Base-by-base conservation (phyloP, 2,113 vertebrate genomes). In the Vireo altiloquus region DNA sequence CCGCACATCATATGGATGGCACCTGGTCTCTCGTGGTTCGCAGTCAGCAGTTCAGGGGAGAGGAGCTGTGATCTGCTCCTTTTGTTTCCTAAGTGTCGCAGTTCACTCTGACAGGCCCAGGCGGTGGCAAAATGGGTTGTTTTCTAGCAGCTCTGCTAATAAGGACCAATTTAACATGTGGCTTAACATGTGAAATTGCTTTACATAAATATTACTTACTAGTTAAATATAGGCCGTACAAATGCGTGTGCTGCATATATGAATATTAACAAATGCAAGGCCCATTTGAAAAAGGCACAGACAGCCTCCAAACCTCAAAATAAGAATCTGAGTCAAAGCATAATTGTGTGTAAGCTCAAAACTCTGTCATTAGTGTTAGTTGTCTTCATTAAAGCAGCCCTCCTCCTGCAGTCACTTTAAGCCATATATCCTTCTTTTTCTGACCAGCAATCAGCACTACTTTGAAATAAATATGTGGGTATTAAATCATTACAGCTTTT, bases 11-110 rank as follows among this genome's bases (percentile, higher is more conserved):
- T 14, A 13, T 4, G 0, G 2, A 20, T 0, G 0, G 21, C 1
- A 0, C 27, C 22, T 0, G 0, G 61, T 31, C 16, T 44, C 37
- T 21, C 10, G 8, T 0, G 0, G 33, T 8, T 52, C 0, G 0
- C 5, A 0, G 22, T 7, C 0, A 0, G 47, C 65, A 24, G 44
- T 25, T 71, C 47, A 37, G 47, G 10, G 0, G 0, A 6, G 1
- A 40, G 30, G 24, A 65, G 60, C 19, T 40, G 19, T 10, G 4
- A 13, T 56, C 30, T 40, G 30, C 59, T 65, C 20, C 35, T 57
- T 57, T 25, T 49, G 19, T 6, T 42, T 35, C 16, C 24, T 13
- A 7, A 40, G 42, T 7, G 30, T 21, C 2, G 0, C 24, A 9
- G 10, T 24, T 49, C 0, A 0, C 42, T 40, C 70, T 1, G 0